Evolutionary conservation across 2,113 vertebrate genomes (phyloP).

Genomic region (Notothenia rossii): DNA sequence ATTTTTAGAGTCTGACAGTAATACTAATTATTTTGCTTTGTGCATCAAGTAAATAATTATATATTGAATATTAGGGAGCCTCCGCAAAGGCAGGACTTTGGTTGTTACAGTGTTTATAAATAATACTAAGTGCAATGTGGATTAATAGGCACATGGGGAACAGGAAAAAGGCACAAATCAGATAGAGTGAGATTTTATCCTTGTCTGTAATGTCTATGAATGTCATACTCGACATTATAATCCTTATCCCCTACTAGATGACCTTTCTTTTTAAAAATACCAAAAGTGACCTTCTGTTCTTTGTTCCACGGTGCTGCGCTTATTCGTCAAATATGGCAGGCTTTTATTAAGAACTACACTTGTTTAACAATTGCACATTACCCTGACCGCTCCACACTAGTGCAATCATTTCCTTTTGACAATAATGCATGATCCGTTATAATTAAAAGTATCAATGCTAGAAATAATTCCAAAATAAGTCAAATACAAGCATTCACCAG

Average conservation of each 20-base stretch:
- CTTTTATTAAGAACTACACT: neutral
- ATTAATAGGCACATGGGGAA: neutral
- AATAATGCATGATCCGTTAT: neutral
- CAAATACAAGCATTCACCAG: neutral
- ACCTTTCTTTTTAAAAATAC: conserved; percentile 34
- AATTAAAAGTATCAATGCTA: neutral
- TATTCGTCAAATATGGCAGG: conserved; percentile 4
- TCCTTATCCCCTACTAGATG: conserved; percentile 63
- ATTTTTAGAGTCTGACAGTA: neutral
- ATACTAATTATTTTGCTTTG: conserved; percentile 1
- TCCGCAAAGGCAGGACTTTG: neutral
- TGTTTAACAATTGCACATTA: neutral
- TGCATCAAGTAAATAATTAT: neutral
- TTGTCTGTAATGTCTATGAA: conserved; percentile 15
- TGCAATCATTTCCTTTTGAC: neutral
- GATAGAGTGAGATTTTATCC: conserved; percentile 5
- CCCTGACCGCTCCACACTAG: neutral
- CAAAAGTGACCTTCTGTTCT: conserved; percentile 9
- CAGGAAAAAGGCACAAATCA: too few species aligned
- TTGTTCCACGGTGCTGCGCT: neutral
- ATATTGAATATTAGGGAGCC: neutral
- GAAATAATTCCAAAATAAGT: neutral
- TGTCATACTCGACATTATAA: conserved; percentile 57
- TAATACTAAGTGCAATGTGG: neutral
- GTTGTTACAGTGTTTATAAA: neutral